A percentile compares a stretch with the other conserved stretches of the same genome.
These are phyloP conservation scores for Glandiceps talaboti DNA, from an alignment of 53 echinoderm and acorn worm species.

Conservation along the genomic window DNA sequence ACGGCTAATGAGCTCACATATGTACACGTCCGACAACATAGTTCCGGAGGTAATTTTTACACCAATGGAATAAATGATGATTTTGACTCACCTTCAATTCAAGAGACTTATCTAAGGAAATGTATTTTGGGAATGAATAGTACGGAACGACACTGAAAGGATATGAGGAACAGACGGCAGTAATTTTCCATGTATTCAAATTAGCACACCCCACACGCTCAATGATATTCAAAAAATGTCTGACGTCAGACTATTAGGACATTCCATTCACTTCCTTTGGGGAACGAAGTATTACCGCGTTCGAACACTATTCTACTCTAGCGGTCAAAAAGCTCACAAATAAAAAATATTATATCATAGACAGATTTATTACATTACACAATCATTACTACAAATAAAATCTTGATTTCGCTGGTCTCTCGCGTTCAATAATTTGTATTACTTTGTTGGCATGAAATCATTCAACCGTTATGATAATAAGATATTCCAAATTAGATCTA, in stretches of 20 bases:
- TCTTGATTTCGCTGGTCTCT: no score
- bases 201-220: background rate
- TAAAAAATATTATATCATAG: no score
- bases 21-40: background rate
- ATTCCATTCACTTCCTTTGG: no score
- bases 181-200: background rate
- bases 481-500: background rate
- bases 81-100: background rate
- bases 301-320: no score
- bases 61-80: no score
- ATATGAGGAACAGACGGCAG: background rate
- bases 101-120: background rate
- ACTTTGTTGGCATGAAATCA: no score
- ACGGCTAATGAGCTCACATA: background rate
- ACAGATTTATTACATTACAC: no score
- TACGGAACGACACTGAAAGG: background rate
- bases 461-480: background rate
- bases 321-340: no score
- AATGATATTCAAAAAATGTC: background rate
- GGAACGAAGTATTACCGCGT: no score
- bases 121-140: background rate
- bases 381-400: no score
- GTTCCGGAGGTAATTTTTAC: background rate
- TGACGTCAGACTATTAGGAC: no score
- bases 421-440: no score